phyloP scores from a whole-genome alignment of 2,888 invertebrate genomes.

The Nephrotoma flavescens region DNA sequence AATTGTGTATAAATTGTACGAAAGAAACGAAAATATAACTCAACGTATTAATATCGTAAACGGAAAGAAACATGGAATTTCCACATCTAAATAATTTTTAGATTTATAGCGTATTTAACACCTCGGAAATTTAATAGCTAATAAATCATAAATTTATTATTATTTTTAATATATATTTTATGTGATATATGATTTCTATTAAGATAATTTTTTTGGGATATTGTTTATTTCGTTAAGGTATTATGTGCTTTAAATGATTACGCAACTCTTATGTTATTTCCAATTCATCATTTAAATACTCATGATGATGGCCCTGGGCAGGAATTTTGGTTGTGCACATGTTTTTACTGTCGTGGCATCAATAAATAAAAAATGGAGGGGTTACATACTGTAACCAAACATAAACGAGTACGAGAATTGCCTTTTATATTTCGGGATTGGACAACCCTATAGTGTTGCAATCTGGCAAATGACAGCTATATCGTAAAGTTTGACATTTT shows the following conservation, averaged over 20 bases:
- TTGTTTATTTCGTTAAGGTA: not conserved
- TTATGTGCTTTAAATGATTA: not conserved
- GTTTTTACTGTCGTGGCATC: no score
- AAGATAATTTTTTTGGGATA: not conserved
- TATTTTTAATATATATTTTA: not conserved
- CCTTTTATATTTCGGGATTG: no score
- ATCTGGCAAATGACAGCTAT: no score
- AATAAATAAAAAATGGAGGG: no score
- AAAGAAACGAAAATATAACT: not conserved
- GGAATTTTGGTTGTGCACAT: no score
- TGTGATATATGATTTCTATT: not conserved
- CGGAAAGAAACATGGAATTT: not conserved
- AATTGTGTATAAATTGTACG: not conserved
- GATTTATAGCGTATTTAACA: not conserved
- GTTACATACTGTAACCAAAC: no score
- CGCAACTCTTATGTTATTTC: no score
- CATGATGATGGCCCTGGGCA: no score
- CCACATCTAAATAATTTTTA: not conserved
- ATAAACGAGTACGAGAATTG: no score
- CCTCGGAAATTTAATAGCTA: not conserved
- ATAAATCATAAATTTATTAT: not conserved
- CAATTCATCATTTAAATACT: no score
- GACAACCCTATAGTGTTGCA: no score
- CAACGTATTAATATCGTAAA: not conserved
- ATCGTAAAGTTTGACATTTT: no score